Base-by-base conservation (phyloP, 2,113 vertebrate genomes). In the Rhinichthys klamathensis region DNA sequence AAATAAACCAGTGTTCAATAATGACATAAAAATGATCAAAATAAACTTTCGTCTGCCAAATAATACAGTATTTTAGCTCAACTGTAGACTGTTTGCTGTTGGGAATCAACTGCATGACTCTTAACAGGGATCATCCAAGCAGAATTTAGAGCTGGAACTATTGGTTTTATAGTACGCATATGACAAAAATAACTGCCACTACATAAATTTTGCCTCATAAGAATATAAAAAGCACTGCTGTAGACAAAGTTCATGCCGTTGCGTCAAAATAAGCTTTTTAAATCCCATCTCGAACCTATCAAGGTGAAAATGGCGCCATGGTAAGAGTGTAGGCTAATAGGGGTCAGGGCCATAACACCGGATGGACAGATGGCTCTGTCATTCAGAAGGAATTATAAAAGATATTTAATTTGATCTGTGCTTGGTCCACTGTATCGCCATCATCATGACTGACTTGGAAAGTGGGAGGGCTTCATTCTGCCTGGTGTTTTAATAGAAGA, bases 381-480 rank as follows among this genome's bases (percentile, higher is more conserved):
- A 98, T 95, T 96, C 93, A 93, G 95, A 95, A 96, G 96, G 97
- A 98, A 99, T 98, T 96, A 98, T 97, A 96, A 95, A 94, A 96
- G 96, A 96, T 97, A 97, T 99, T 98, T 97, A 95, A 97, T 97
- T 96, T 97, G 96, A 98, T 96, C 97, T 96, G 96, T 95, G 94
- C 95, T 96, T 95, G 95, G 94, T 96, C 93, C 94, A 94, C 93
- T 96, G 93, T 96, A 94, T 96, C 94, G 93, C 96, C 94, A 96
- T 95, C 93, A 95, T 94, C 74, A 76, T 51, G 95, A 95, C 93
- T 96, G 95, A 95, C 95, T 97, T 96, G 96, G 92, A 96, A 97
- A 97, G 97, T 97, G 96, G 97, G 98, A 98, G 97, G 97, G 96
- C 96, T 97, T 95, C 97, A 97, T 95, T 96, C 93, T 95, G 95